Conservation (phyloP, 2,797 vertebrate species). For the Antrozous pallidus region DNA sequence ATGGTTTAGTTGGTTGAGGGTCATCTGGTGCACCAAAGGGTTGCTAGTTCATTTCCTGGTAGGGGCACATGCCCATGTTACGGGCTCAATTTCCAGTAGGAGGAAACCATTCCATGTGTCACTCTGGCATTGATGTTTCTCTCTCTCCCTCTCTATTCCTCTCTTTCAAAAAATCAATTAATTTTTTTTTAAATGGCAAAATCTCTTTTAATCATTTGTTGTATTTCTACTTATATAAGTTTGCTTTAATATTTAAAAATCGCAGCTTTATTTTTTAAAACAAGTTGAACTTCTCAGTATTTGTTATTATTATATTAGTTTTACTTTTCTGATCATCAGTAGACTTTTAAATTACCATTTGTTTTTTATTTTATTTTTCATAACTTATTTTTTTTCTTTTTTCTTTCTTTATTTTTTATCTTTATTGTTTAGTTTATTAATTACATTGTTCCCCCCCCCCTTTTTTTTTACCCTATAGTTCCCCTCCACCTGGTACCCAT, state of each 20-base stretch:
- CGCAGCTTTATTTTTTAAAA: background rate
- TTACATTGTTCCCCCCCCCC: too few species aligned
- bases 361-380: background rate
- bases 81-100: background rate
- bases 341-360: background rate
- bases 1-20: background rate
- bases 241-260: slow-evolving; percentile 29
- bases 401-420: too few species aligned
- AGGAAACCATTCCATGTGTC: background rate
- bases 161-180: background rate
- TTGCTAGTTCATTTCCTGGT: background rate
- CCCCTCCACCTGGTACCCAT: too few species aligned
- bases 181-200: background rate
- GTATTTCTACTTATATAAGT: background rate
- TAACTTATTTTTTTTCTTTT: slow-evolving; percentile 42
- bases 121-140: background rate
- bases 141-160: background rate
- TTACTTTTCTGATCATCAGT: slow-evolving; percentile 33
- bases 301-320: background rate
- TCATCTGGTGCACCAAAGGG: background rate
- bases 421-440: too few species aligned
- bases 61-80: background rate
- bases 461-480: too few species aligned
- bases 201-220: background rate
- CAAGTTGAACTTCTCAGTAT: background rate